Evolutionary conservation across 2,888 invertebrate genomes (phyloP), one percentile per base, ranked within the genome.

Genomic region (Scaptomyza tumidula): DNA sequence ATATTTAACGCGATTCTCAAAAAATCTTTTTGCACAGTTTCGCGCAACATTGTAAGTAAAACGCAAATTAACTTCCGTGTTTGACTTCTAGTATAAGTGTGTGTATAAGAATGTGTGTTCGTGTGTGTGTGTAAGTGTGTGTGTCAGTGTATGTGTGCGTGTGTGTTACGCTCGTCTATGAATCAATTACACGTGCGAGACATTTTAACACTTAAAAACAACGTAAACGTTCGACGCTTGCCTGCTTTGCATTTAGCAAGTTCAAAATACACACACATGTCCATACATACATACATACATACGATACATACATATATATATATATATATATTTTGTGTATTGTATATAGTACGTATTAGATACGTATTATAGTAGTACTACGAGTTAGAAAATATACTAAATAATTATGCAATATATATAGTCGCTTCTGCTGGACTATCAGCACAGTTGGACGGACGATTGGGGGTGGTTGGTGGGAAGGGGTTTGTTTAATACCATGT

Each of bases 101-200:
- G 16, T 61, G 16, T 57, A 39, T 59, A 49, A 49, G 37, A 55
- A 19, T 29, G 29, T 46, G 44, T 35, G 41, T 55, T n/a, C n/a
- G n/a, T n/a, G 3, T 10, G 33, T 19, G 14, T 61, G 16, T 58
- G 35, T 59, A 49, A 49, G 37, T 57, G 24, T 31, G 29, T 46
- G 44, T 35, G 41, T 55, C 1, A 19, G 19, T 19, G 19, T 19
- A 19, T 19, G 31, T 48, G 58, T 58, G 54, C 39, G 64, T 69
- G 49, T 72, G 29, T 61, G 60, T 43, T 63, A 69, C 65, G 69
- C 69, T 56, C 65, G 63, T 66, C 58, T 53, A 49, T 78, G 77
- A 65, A 77, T 70, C 71, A 73, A 66, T 75, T 78, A 83, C 85
- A 83, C 85, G 82, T 85, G 83, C 78, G 80, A 82, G 80, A 85